Evolutionary conservation across 2,888 invertebrate genomes (phyloP).

Genomic region (Ceraclea dissimilis): DNA sequence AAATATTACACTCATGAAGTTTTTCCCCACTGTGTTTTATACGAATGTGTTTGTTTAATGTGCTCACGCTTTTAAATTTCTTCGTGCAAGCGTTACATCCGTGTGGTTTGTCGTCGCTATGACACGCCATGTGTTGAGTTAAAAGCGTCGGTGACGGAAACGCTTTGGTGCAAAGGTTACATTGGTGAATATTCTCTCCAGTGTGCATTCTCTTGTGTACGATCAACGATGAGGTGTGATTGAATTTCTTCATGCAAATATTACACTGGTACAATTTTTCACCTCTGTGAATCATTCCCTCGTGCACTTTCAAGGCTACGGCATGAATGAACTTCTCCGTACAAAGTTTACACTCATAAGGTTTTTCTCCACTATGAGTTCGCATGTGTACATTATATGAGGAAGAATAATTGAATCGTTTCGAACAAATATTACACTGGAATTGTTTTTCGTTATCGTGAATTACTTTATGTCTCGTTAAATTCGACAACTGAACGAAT

Average conservation of each 20-base stretch:
- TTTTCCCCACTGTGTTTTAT: background rate
- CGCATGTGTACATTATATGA: background rate
- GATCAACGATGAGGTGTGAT: background rate
- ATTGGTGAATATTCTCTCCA: background rate
- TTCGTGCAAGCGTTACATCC: background rate
- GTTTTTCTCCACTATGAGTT: background rate
- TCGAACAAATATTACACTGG: background rate
- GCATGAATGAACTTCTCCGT: background rate
- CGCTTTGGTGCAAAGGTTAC: background rate
- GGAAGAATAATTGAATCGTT: background rate
- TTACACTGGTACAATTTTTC: background rate
- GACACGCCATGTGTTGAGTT: background rate
- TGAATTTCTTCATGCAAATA: background rate
- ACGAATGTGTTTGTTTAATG: background rate
- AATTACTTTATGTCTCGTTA: background rate
- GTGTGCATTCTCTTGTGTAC: background rate
- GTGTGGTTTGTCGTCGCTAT: background rate
- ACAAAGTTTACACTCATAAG: background rate
- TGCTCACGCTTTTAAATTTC: background rate
- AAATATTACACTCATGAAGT: too few species aligned
- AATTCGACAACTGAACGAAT: too few species aligned
- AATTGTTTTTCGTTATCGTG: background rate
- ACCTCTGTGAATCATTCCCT: background rate
- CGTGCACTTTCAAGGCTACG: background rate
- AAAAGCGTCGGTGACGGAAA: background rate